Percentiles rank a stretch among this genome's conserved stretches.
Conservation (phyloP, 2,797 vertebrate genomes). For the Xenopus petersii region DNA sequence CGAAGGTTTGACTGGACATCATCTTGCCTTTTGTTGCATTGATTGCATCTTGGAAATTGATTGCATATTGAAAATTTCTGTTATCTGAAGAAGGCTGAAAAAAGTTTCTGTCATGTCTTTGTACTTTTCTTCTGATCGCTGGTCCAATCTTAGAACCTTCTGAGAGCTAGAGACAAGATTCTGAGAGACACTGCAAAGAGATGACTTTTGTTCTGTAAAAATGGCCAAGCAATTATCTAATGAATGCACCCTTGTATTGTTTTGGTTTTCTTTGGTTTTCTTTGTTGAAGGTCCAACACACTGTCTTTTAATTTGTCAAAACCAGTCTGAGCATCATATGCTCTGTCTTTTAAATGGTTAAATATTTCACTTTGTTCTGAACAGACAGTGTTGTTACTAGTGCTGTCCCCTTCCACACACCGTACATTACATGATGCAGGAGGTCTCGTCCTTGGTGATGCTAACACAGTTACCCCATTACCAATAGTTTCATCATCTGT, state of each 20-base stretch:
- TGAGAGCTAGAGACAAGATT: constrained; percentile 83
- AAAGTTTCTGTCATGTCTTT: constrained; percentile 75
- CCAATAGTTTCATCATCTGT: constrained; percentile 71
- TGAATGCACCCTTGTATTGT: constrained; percentile 66
- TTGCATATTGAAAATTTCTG: constrained; percentile 81
- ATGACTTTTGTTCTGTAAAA: constrained; percentile 79
- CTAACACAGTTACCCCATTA: constrained; percentile 60
- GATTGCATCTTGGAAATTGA: constrained; percentile 80
- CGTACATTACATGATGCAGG: constrained; percentile 57
- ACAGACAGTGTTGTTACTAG: constrained; percentile 14
- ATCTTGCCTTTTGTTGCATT: constrained; percentile 74
- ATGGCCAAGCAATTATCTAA: constrained; percentile 76
- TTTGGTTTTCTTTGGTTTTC: constrained; percentile 66
- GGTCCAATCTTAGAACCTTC: constrained; percentile 76
- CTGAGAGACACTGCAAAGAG: constrained; percentile 76
- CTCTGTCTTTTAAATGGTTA: constrained; percentile 67
- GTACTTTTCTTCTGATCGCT: constrained; percentile 78
- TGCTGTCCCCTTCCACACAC: constrained; percentile 47
- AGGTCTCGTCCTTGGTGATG: constrained; percentile 71
- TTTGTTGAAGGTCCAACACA: constrained; percentile 73
- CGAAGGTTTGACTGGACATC: constrained; percentile 75
- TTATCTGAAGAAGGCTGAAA: constrained; percentile 77
- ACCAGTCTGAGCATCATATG: constrained; percentile 66
- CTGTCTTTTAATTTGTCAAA: constrained; percentile 77
- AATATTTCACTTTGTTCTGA: constrained; percentile 61